phyloP scores from a whole-genome alignment of 2,797 vertebrate species.

The Corythornis leucogaster region DNA sequence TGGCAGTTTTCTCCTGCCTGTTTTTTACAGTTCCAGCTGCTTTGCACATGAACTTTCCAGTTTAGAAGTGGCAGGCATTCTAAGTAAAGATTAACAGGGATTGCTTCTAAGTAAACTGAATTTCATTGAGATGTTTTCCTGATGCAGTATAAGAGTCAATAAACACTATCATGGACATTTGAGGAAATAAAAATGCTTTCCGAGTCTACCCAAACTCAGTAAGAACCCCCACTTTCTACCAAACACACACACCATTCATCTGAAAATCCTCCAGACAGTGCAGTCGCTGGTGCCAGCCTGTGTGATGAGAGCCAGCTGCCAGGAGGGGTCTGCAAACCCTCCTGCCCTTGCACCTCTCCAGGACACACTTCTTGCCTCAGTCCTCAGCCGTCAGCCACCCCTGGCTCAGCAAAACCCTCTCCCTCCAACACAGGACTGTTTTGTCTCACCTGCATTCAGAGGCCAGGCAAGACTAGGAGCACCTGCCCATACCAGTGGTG shows the following conservation, averaged over 20 bases:
- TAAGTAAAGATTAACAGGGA: background rate
- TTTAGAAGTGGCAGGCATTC: background rate
- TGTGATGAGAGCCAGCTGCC: background rate
- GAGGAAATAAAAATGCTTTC: background rate
- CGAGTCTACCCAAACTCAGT: background rate
- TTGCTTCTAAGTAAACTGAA: background rate
- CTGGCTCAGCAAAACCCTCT: background rate
- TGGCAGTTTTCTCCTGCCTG: background rate
- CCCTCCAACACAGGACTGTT: background rate
- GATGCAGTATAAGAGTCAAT: background rate
- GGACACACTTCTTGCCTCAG: background rate
- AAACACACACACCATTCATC: background rate
- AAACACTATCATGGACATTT: background rate
- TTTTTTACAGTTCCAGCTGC: background rate
- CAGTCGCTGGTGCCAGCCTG: background rate
- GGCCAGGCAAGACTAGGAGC: background rate
- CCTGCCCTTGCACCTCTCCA: background rate
- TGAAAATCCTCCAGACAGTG: background rate
- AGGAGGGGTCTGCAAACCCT: background rate
- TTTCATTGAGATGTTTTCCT: background rate
- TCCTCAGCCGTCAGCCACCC: background rate
- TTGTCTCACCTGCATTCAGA: background rate
- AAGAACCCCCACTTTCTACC: rapidly evolving
- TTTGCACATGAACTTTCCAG: background rate
- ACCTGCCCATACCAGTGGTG: background rate